Evolutionary conservation across 2,113 vertebrate genomes (phyloP), one percentile per base, ranked within the genome.

Genomic region (Physeter macrocephalus): DNA sequence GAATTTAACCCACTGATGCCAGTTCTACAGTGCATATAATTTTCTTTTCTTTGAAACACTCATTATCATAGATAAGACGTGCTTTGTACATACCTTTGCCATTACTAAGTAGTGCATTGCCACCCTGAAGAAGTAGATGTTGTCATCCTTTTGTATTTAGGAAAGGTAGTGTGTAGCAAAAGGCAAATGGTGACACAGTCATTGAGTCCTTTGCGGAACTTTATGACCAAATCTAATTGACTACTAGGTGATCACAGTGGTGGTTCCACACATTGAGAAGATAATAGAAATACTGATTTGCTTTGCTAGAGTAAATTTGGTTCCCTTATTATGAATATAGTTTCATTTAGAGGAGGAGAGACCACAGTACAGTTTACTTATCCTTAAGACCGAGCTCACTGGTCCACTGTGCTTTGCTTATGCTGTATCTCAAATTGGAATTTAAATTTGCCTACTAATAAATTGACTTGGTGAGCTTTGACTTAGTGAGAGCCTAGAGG

Each of bases 1-100:
- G 31, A 84, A 85, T 93, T 89, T 95, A 75, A 86, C 34, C 34
- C 18, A 84, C 6, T 4, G 64, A 69, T 96, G n/a, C 8, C 59
- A 85, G 18, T 4, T 13, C 34, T 88, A 88, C 4, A 57, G 39
- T 93, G 75, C 11, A 39, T 46, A 36, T 61, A 34, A 54, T 92
- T 95, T 83, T 11, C 59, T 90, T 94, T 78, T 46, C 61, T 92
- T 92, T 78, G 83, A 77, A 43, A 80, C n/a, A 78, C 25, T 90
- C 15, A 69, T 46, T 57, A 52, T 11, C 80, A 29, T 10, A 66
- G 41, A 64, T 94, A 52, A 86, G 62, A 93, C 94, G 64, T 88
- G 11, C 62, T 94, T 59, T 14, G 85, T 87, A 43, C 2, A 13
- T 64, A 20, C 9, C 31, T 88, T 57, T 77, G n/a, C 31, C 15